Conservation (phyloP, 2,113 vertebrate genomes). For the Phoenicopterus ruber region DNA sequence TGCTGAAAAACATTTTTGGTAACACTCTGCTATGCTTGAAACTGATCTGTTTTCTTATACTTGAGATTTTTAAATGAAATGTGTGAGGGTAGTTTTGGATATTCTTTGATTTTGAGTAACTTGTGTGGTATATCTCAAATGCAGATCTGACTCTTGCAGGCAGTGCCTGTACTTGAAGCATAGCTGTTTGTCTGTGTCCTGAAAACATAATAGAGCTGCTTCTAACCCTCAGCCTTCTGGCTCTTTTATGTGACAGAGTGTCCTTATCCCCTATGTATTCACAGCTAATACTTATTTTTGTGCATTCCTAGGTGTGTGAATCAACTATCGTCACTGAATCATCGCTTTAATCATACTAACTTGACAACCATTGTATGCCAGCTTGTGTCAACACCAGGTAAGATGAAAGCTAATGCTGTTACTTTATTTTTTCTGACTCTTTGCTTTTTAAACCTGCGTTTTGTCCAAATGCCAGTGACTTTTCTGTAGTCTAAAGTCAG, state of each 20-base stretch:
- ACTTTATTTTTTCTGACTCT: neutral
- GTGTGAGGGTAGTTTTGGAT: neutral
- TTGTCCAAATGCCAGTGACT: neutral
- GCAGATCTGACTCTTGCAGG: neutral
- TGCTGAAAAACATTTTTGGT: neutral
- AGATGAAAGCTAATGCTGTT: neutral
- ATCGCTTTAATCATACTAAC: neutral
- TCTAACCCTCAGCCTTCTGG: neutral
- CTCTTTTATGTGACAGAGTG: neutral
- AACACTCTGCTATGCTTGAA: neutral
- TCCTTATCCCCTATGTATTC: neutral
- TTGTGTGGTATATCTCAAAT: neutral
- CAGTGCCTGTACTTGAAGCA: neutral
- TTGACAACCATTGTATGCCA: neutral
- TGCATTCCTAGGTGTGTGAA: neutral
- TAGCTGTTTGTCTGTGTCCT: neutral
- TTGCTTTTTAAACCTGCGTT: neutral
- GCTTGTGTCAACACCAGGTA: constrained; percentile 3
- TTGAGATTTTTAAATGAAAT: neutral
- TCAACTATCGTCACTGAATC: neutral
- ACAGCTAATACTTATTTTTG: neutral
- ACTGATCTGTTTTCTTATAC: neutral
- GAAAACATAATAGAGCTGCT: neutral
- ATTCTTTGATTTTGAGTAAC: neutral
- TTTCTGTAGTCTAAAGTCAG: neutral